phyloP scores from a whole-genome alignment of 2,797 vertebrate genomes.

The Typhlichthys eigenmanni region DNA sequence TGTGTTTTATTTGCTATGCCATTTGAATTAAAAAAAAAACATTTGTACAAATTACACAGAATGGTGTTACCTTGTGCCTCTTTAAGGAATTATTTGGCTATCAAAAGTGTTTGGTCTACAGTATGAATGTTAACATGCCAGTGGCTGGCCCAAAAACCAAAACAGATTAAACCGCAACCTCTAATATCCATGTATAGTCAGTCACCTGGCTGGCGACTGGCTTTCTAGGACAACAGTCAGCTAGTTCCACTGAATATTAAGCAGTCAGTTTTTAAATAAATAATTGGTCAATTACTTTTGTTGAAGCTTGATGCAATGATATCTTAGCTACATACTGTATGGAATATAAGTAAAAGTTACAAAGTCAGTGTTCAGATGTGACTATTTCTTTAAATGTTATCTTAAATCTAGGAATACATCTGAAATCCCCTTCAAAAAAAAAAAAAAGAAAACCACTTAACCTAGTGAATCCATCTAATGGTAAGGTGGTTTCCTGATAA shows the following conservation, averaged over 20 bases:
- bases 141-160: not conserved
- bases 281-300: not conserved
- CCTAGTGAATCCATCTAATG: not conserved
- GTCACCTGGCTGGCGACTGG: not conserved
- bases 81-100: conserved; percentile 4
- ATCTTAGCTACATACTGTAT: not conserved
- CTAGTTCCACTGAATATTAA: not conserved
- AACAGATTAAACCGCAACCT: not conserved
- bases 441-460: too few species aligned
- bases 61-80: not conserved
- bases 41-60: conserved; percentile 12
- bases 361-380: conserved; percentile 1
- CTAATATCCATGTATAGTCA: not conserved
- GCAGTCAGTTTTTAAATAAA: not conserved
- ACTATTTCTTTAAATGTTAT: not conserved
- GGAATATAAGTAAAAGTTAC: not conserved
- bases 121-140: conserved; percentile 3
- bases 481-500: conserved; percentile 21
- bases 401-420: not conserved
- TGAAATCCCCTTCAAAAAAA: too few species aligned
- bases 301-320: not conserved
- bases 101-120: conserved; percentile 9
- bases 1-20: conserved; percentile 14
- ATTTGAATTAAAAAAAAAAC: conserved; percentile 38
- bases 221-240: not conserved